A percentile compares a stretch with the other conserved stretches of the same genome.
Conservation (phyloP, 2,113 vertebrate species). For the Okapia johnstoni region DNA sequence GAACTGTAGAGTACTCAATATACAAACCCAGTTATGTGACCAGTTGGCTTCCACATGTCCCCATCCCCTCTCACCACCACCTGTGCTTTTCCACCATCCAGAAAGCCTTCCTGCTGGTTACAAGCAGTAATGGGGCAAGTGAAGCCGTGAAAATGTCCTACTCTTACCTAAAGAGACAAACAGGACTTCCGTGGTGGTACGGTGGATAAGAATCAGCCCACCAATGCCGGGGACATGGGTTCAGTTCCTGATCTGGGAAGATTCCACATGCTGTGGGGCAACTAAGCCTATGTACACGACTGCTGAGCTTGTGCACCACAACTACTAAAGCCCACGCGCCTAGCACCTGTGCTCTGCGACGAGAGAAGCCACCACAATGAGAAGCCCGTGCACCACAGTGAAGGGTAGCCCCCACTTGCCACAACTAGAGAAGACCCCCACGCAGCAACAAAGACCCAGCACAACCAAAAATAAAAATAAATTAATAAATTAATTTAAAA, state of each 20-base stretch:
- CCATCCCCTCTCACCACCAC: neutral
- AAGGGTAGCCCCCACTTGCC: neutral
- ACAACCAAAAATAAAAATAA: neutral
- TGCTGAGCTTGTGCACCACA: neutral
- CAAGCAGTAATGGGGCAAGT: neutral
- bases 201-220: neutral
- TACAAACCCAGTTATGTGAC: neutral
- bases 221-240: neutral
- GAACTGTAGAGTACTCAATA: neutral
- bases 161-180: neutral
- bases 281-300: neutral
- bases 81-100: neutral
- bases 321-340: accelerated
- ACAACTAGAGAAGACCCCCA: neutral
- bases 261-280: neutral
- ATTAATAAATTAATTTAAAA: neutral
- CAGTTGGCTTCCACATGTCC: neutral
- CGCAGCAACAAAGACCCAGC: neutral
- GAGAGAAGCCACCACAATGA: neutral
- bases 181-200: neutral
- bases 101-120: neutral
- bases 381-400: neutral
- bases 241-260: neutral
- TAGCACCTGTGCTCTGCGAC: neutral
- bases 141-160: neutral